Conservation (phyloP, 2,888 invertebrate species). For the Serripes groenlandicus region DNA sequence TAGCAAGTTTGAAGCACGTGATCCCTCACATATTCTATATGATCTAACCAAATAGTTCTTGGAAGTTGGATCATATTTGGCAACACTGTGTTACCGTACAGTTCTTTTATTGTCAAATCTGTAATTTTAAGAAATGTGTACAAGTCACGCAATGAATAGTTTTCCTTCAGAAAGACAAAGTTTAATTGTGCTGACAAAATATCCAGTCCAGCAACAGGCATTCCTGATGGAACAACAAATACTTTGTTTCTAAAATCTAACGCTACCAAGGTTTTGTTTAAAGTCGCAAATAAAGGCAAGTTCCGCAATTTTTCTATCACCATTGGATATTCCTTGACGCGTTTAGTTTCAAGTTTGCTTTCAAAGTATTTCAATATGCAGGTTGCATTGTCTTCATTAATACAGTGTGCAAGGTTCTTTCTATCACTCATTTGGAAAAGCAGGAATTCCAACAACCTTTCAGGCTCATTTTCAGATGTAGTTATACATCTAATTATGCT, state of each 20-base stretch:
- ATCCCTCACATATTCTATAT: not conserved
- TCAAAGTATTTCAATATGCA: not conserved
- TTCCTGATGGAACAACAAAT: not conserved
- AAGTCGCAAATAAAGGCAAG: conserved; percentile 1
- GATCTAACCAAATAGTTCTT: not conserved
- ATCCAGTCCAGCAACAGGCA: not conserved
- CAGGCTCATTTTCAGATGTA: too few species aligned
- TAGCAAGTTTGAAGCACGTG: not conserved
- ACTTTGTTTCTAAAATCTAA: not conserved
- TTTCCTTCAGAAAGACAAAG: not conserved
- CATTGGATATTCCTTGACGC: not conserved
- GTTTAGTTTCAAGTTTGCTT: not conserved
- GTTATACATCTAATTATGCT: too few species aligned
- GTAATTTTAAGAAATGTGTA: conserved; percentile 1
- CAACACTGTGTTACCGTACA: conserved; percentile 1
- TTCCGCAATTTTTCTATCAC: not conserved
- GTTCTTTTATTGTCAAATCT: not conserved
- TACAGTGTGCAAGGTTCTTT: not conserved
- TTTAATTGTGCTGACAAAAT: not conserved
- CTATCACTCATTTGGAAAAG: not conserved
- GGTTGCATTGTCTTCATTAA: not conserved
- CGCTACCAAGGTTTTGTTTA: not conserved
- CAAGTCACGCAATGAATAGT: not conserved
- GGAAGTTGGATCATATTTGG: not conserved
- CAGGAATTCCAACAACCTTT: not conserved